A percentile compares a stretch with the other conserved stretches of the same genome.
Conservation (phyloP, 2,113 vertebrate species). For the Eolophus roseicapilla region DNA sequence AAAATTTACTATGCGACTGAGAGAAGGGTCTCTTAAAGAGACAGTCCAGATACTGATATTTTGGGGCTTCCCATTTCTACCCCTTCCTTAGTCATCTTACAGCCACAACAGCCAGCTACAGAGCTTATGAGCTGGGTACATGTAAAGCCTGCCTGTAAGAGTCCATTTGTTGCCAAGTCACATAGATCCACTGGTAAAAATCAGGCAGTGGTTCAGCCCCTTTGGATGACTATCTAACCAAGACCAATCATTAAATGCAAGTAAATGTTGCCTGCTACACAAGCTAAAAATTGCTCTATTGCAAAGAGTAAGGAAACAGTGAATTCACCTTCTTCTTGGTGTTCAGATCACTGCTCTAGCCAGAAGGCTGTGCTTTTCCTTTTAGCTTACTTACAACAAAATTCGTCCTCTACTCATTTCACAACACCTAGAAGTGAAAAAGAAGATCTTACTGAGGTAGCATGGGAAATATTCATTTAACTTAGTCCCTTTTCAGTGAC, state of each 20-base stretch:
- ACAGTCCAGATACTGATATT: neutral
- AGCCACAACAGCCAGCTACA: fast-evolving
- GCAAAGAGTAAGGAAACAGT: neutral
- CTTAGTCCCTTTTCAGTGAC: neutral
- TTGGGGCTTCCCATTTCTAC: neutral
- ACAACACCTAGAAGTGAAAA: neutral
- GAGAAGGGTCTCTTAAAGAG: neutral
- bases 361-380: neutral
- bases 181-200: neutral
- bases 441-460: neutral
- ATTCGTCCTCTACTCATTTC: neutral
- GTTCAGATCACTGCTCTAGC: neutral
- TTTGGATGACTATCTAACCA: neutral
- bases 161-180: neutral
- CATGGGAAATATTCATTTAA: neutral
- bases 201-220: neutral
- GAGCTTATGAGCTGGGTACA: fast-evolving
- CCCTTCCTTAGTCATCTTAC: neutral
- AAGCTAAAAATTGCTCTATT: neutral
- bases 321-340: neutral
- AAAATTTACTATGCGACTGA: neutral
- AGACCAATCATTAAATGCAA: neutral
- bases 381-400: neutral
- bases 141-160: neutral
- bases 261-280: neutral